Evolutionary conservation across 1,140 invertebrate species (phyloP).

Genomic region (Mercenaria mercenaria): DNA sequence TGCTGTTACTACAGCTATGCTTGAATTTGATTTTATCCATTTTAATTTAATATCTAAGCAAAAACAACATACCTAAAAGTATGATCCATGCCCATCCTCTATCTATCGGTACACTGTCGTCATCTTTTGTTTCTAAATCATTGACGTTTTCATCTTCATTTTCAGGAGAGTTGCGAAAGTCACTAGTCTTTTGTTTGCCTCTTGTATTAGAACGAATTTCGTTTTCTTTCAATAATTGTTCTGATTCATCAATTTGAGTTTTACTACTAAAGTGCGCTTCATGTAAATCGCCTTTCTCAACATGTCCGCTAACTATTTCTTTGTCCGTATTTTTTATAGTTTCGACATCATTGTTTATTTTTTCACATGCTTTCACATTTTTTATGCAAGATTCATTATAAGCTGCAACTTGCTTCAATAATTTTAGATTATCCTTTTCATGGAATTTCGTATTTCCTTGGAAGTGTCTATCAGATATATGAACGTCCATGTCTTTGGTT

Average conservation of each 20-base stretch:
- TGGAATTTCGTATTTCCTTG: too few relatives aligned
- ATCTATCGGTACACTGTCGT: constrained; percentile 62
- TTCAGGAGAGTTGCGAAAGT: too few relatives aligned
- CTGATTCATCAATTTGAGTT: neutral
- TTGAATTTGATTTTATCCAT: too few relatives aligned
- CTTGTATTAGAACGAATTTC: neutral
- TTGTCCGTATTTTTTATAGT: neutral
- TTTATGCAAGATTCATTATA: neutral
- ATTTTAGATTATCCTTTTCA: neutral
- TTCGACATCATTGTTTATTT: neutral
- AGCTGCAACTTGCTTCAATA: neutral
- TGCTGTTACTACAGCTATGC: too few relatives aligned
- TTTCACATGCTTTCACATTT: neutral
- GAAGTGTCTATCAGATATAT: too few relatives aligned
- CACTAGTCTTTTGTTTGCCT: neutral
- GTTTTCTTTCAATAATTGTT: neutral
- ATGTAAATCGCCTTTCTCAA: neutral
- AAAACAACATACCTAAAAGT: constrained; percentile 73
- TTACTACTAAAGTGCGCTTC: neutral
- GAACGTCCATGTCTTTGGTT: too few relatives aligned
- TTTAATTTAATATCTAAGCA: too few relatives aligned
- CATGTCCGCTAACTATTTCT: neutral
- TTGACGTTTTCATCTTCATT: neutral
- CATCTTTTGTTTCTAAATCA: neutral
- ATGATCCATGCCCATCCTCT: constrained; percentile 75